Evolutionary conservation across 2,797 vertebrate genomes (phyloP).

Genomic region (Halcyon smyrnensis): DNA sequence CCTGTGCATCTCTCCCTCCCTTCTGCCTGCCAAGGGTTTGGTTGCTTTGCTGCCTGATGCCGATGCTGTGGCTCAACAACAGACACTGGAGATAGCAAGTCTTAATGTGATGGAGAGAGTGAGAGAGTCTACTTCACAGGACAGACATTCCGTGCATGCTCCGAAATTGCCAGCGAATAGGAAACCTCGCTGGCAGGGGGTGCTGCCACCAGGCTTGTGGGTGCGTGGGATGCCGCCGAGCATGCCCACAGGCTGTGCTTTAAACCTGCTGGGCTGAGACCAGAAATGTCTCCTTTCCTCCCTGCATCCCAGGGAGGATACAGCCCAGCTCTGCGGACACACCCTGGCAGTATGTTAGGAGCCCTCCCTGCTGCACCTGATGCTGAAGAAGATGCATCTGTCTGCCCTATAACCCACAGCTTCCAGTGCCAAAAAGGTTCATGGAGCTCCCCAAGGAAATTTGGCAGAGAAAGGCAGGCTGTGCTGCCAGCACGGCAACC

Average conservation of each 20-base stretch:
- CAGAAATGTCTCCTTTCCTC: background rate
- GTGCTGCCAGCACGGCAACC: background rate
- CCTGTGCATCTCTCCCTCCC: background rate
- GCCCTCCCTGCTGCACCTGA: background rate
- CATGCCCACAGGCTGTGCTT: background rate
- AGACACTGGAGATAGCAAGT: background rate
- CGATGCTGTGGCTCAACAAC: fast-evolving
- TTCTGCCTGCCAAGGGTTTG: background rate
- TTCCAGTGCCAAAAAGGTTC: background rate
- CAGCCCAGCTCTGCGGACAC: background rate
- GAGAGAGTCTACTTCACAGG: background rate
- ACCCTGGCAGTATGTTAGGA: background rate
- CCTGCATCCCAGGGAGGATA: background rate
- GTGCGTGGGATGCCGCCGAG: background rate
- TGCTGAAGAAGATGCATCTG: background rate
- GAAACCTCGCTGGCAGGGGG: background rate
- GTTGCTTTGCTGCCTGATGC: background rate
- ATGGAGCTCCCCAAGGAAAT: background rate
- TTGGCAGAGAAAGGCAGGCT: background rate
- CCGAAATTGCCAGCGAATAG: fast-evolving
- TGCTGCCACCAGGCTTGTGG: background rate
- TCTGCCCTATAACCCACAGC: background rate
- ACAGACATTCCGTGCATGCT: background rate
- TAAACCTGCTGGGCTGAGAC: background rate
- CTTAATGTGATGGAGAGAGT: background rate